These are phyloP conservation scores for Coendou prehensilis DNA, from an alignment of 2,797 vertebrate species.

Conservation along the genomic window DNA sequence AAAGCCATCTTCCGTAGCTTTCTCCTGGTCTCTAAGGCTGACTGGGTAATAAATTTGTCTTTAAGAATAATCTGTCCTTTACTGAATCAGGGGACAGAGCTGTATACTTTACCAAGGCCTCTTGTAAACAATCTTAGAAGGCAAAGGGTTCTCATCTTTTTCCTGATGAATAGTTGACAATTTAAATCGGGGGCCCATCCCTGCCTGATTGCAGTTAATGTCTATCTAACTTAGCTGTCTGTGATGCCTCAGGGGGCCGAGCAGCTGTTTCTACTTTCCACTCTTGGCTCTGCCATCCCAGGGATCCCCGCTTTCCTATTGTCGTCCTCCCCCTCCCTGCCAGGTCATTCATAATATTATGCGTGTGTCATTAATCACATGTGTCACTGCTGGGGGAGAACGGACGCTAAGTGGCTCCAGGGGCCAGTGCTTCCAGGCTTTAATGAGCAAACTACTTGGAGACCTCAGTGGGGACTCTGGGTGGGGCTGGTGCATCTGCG, in stretches of 20 bases:
- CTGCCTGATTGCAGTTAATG: neutral
- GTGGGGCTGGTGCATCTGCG: neutral
- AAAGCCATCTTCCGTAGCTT: neutral
- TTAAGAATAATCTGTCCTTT: neutral
- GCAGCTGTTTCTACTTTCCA: neutral
- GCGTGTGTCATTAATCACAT: too few relatives aligned
- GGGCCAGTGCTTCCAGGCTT: neutral
- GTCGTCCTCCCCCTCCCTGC: neutral
- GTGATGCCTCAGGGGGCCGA: neutral
- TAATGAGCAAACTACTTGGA: rapidly evolving
- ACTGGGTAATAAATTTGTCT: neutral
- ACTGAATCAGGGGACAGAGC: neutral
- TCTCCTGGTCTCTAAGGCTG: neutral
- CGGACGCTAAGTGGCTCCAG: neutral
- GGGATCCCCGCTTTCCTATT: neutral
- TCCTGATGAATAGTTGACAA: neutral
- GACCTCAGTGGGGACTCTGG: neutral
- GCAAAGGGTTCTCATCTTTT: neutral
- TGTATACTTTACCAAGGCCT: neutral
- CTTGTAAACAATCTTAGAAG: neutral
- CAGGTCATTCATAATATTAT: neutral
- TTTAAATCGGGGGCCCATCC: neutral
- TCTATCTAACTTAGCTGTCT: neutral
- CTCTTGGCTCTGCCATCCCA: neutral
- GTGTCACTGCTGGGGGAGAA: neutral